These are phyloP conservation scores for Zelostemma sp. DNA, from an alignment of 1,140 invertebrate genomes.

Conservation along the genomic window DNA sequence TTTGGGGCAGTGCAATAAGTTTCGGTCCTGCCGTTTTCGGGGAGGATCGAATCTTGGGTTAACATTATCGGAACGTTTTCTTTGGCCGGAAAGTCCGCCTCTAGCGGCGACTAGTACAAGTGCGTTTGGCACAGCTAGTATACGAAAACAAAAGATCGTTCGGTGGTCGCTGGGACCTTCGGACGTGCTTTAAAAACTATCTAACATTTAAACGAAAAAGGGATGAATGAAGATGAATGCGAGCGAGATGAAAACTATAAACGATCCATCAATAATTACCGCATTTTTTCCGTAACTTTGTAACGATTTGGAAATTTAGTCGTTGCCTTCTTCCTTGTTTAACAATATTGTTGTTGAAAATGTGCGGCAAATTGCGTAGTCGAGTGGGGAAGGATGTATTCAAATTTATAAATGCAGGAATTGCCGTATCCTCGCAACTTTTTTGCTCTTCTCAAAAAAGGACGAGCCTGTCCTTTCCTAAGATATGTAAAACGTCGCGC, in stretches of 20 bases:
- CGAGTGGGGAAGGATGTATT: no score
- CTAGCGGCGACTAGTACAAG: slow-evolving; percentile 70
- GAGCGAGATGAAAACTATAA: slow-evolving; percentile 39
- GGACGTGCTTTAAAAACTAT: slow-evolving; percentile 61
- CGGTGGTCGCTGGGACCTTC: slow-evolving; percentile 52
- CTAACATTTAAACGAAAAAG: slow-evolving; percentile 64
- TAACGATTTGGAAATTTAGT: not conserved
- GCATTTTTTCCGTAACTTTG: slow-evolving; percentile 18
- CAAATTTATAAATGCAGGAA: no score
- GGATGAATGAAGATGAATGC: slow-evolving; percentile 29
- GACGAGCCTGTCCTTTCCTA: no score
- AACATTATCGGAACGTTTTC: slow-evolving; percentile 20
- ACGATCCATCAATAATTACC: slow-evolving; percentile 37
- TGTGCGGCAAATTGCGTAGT: no score
- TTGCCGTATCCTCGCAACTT: no score
- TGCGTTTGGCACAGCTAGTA: slow-evolving; percentile 71
- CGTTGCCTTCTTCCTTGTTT: no score
- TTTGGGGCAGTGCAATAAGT: slow-evolving; percentile 16
- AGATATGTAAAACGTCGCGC: no score
- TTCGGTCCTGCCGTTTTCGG: slow-evolving; percentile 2
- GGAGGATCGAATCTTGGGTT: not conserved
- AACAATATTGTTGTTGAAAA: no score
- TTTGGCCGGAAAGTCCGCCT: slow-evolving; percentile 58
- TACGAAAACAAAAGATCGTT: slow-evolving; percentile 64
- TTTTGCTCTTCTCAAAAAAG: no score